These are phyloP conservation scores for Gallinago nigripennis DNA, from an alignment of 2,797 vertebrate species.

Conservation along the genomic window DNA sequence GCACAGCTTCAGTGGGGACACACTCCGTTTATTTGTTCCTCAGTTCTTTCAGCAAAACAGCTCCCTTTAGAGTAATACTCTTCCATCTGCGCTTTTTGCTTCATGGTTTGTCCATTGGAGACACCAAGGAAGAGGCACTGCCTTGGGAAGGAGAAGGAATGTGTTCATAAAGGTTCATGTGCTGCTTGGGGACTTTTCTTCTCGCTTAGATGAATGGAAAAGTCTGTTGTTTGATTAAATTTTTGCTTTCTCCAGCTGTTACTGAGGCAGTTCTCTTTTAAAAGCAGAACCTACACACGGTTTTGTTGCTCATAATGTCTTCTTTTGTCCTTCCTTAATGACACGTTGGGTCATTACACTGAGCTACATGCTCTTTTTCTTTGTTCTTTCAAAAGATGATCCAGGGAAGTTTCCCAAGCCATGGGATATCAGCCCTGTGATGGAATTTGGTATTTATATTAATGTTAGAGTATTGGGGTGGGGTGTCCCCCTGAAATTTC, in stretches of 20 bases:
- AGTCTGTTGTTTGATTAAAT: constrained; percentile 13
- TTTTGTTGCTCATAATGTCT: background rate
- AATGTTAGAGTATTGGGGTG: background rate
- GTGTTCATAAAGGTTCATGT: background rate
- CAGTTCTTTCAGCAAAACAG: background rate
- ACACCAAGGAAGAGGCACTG: background rate
- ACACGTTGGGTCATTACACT: background rate
- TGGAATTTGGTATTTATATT: background rate
- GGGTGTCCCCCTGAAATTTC: background rate
- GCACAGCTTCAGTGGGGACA: background rate
- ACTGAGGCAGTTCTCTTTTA: background rate
- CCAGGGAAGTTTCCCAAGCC: constrained; percentile 23
- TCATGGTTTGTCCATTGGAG: background rate
- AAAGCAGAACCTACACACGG: background rate
- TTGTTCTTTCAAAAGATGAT: background rate
- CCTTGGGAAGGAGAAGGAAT: background rate
- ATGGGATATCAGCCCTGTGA: background rate
- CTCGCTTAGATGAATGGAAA: background rate
- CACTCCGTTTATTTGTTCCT: background rate
- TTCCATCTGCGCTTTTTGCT: background rate
- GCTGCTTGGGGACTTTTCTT: background rate
- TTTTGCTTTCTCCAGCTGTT: constrained; percentile 55
- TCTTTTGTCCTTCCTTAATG: background rate
- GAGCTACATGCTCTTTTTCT: background rate
- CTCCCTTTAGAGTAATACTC: background rate